Evolutionary conservation across 1,140 invertebrate genomes (phyloP).

Genomic region (Heliothis subflexa): DNA sequence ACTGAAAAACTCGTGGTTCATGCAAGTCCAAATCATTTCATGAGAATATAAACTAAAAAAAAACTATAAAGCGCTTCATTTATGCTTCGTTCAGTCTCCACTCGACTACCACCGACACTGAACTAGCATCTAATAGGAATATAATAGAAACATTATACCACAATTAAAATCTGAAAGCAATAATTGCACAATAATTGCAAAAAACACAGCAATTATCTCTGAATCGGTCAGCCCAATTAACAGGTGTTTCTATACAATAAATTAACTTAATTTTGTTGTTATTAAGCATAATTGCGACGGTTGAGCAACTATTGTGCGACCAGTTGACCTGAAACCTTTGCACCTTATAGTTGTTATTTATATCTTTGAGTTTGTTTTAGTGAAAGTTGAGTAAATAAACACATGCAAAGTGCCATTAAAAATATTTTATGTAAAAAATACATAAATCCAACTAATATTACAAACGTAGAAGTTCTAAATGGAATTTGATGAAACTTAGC

Average conservation of each 20-base stretch:
- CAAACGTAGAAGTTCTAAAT: too few relatives aligned
- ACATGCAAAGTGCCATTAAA: neutral
- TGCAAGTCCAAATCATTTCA: too few relatives aligned
- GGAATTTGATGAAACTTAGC: too few relatives aligned
- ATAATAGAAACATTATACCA: slow-evolving; percentile 16
- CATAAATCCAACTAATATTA: too few relatives aligned
- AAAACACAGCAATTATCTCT: neutral
- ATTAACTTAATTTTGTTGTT: slow-evolving; percentile 3
- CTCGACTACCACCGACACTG: neutral
- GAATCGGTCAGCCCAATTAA: slow-evolving; percentile 1
- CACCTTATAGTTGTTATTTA: neutral
- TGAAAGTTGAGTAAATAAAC: neutral
- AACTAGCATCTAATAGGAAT: neutral
- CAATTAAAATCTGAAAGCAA: slow-evolving; percentile 17
- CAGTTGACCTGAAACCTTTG: neutral
- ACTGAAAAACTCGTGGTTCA: too few relatives aligned
- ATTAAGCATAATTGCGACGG: neutral
- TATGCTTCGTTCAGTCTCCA: too few relatives aligned
- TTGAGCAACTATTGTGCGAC: neutral
- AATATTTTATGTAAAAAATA: too few relatives aligned
- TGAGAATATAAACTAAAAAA: too few relatives aligned
- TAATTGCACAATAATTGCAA: slow-evolving; percentile 4
- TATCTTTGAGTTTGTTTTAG: neutral
- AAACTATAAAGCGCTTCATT: too few relatives aligned
- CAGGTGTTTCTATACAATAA: slow-evolving; percentile 10